Evolutionary conservation across 2,113 vertebrate species (phyloP).

Genomic region (Scatophagus argus): DNA sequence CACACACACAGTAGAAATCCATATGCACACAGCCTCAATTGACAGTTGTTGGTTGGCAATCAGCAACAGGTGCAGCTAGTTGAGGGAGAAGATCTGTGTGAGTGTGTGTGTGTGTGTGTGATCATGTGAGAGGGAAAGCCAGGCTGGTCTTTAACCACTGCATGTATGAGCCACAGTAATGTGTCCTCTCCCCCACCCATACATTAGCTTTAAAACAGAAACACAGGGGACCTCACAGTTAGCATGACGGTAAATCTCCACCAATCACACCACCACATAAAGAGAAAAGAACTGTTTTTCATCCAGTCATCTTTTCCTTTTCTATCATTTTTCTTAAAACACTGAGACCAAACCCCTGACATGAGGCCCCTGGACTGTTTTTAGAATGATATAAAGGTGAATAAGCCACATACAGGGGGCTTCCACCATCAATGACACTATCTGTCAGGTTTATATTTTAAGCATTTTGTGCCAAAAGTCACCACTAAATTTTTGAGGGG

Average conservation of each 20-base stretch:
- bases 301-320: constrained; percentile 20
- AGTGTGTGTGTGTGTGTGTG: constrained; percentile 45
- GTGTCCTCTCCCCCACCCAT: constrained; percentile 49
- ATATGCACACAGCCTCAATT: constrained; percentile 25
- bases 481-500: not conserved
- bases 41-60: constrained; percentile 54
- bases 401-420: not conserved
- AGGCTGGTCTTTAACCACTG: constrained; percentile 52
- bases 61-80: constrained; percentile 77
- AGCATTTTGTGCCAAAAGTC: not conserved
- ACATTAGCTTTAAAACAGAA: constrained; percentile 61
- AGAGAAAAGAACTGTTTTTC: constrained; percentile 53
- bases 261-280: constrained; percentile 65
- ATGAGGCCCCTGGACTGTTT: constrained; percentile 6
- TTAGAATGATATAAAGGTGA: not conserved
- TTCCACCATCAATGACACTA: not conserved
- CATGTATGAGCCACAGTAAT: constrained; percentile 52
- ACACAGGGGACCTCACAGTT: constrained; percentile 24
- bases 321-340: constrained; percentile 12
- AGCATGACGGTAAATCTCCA: constrained; percentile 34
- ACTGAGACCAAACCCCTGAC: constrained; percentile 19
- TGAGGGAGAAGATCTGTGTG: constrained; percentile 24
- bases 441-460: not conserved
- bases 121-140: constrained; percentile 69
- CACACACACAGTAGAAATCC: constrained; percentile 17